phyloP scores from a whole-genome alignment of 2,797 vertebrate genomes.

The Centropyge bicolor region DNA sequence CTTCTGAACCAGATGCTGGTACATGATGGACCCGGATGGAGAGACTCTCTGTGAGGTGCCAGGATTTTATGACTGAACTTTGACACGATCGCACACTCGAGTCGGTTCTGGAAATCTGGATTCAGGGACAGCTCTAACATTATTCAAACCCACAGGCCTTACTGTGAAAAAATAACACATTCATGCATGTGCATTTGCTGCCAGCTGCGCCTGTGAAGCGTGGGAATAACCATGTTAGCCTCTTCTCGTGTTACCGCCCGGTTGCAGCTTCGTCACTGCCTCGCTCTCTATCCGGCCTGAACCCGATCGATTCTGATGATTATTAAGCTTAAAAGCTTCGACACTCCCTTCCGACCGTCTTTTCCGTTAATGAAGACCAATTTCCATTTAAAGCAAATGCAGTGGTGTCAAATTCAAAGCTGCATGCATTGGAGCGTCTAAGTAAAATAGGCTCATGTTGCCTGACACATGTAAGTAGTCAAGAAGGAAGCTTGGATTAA shows the following conservation, averaged over 20 bases:
- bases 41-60: not conserved
- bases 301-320: constrained; percentile 56
- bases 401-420: constrained; percentile 56
- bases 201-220: constrained; percentile 42
- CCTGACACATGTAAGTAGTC: constrained; percentile 46
- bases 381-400: constrained; percentile 59
- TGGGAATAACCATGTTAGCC: constrained; percentile 64
- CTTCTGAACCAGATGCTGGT: not conserved
- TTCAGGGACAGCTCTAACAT: not conserved
- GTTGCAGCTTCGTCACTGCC: constrained; percentile 39
- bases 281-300: constrained; percentile 15
- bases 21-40: not conserved
- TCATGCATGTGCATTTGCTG: constrained; percentile 59
- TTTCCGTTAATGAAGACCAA: constrained; percentile 60
- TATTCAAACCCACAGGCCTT: constrained; percentile 21
- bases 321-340: constrained; percentile 71
- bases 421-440: constrained; percentile 47
- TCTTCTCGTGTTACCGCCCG: constrained; percentile 61
- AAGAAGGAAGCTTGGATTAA: constrained; percentile 43
- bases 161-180: constrained; percentile 26
- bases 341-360: constrained; percentile 56
- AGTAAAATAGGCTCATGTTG: constrained; percentile 64
- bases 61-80: not conserved
- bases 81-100: not conserved
- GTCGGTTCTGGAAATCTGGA: not conserved